These are phyloP conservation scores for Mycetomoellerius zeteki DNA, from an alignment of 1,140 invertebrate genomes.

Conservation along the genomic window DNA sequence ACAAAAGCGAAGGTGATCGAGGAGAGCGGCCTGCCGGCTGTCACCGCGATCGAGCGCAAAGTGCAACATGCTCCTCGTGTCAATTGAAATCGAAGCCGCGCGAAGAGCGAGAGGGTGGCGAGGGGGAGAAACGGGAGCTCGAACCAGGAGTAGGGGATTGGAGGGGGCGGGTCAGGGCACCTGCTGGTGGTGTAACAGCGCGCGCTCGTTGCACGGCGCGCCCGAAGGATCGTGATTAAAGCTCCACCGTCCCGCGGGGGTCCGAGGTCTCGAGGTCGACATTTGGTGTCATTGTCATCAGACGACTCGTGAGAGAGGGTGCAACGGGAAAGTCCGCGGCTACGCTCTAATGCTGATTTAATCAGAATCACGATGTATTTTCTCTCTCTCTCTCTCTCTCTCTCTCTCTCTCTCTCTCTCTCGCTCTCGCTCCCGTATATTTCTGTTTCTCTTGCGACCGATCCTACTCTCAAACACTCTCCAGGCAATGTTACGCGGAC, in stretches of 20 bases:
- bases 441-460: not conserved
- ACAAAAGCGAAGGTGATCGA: slow-evolving; percentile 56
- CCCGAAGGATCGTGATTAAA: slow-evolving; percentile 79
- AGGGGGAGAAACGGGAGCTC: slow-evolving; percentile 24
- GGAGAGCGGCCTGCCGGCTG: slow-evolving; percentile 35
- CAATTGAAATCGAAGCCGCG: slow-evolving; percentile 60
- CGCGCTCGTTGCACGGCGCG: slow-evolving; percentile 37
- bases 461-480: slow-evolving; percentile 41
- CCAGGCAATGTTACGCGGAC: slow-evolving; percentile 14
- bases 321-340: slow-evolving; percentile 47
- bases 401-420: not conserved
- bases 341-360: slow-evolving; percentile 57
- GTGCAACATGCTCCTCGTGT: slow-evolving; percentile 62
- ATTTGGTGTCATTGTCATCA: slow-evolving; percentile 84
- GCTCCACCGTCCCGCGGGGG: slow-evolving; percentile 64
- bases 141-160: not conserved
- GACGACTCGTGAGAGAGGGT: slow-evolving; percentile 59
- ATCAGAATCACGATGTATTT: slow-evolving; percentile 43
- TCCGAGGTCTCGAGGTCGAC: slow-evolving; percentile 74
- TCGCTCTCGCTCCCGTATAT: slow-evolving; percentile 9
- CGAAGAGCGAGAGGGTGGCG: not conserved
- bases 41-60: slow-evolving; percentile 59
- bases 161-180: slow-evolving; percentile 32
- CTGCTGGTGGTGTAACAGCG: slow-evolving; percentile 61
- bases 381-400: slow-evolving; percentile 10